phyloP scores from a whole-genome alignment of 2,113 vertebrate genomes.

The Chloebia gouldiae region DNA sequence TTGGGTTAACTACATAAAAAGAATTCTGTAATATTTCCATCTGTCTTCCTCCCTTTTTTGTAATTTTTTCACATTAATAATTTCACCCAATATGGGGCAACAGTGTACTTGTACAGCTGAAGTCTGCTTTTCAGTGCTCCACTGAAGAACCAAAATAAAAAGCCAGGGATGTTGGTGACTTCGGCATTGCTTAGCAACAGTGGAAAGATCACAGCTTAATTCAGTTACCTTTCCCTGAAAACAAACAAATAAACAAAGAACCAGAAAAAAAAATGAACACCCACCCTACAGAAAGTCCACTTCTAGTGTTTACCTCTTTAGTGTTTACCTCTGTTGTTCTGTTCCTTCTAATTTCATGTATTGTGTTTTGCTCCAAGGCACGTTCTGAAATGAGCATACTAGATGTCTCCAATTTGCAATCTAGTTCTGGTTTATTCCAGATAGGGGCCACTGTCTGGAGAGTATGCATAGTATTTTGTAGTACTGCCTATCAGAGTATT shows the following conservation, averaged over 20 bases:
- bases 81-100: background rate
- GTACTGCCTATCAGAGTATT: background rate
- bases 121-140: background rate
- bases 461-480: background rate
- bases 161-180: background rate
- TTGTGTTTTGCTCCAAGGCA: background rate
- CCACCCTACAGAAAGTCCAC: background rate
- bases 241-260: background rate
- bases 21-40: background rate
- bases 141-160: background rate
- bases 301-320: background rate
- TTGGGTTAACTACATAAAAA: constrained; percentile 8
- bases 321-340: background rate
- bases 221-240: background rate
- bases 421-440: background rate
- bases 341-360: background rate
- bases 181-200: background rate
- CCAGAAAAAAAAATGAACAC: background rate
- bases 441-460: background rate
- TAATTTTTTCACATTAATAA: background rate
- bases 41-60: background rate
- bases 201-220: background rate
- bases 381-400: background rate
- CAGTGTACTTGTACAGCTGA: background rate
- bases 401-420: background rate